phyloP scores from a whole-genome alignment of 2,888 invertebrate genomes.

The Cephonodes hylas region DNA sequence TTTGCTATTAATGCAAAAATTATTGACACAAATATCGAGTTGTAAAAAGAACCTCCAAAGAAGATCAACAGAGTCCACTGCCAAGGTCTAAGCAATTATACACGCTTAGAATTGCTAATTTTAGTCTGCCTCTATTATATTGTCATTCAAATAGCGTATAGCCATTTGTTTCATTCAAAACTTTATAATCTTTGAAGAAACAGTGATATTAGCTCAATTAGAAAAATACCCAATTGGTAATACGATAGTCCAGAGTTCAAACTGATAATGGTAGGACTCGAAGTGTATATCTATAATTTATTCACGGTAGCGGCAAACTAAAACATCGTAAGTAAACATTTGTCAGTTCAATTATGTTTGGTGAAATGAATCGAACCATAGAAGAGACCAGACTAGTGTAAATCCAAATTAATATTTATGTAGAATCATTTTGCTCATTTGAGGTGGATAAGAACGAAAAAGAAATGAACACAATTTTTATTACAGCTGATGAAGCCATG shows the following conservation, averaged over 20 bases:
- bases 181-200: neutral
- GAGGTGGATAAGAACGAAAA: neutral
- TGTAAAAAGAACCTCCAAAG: conserved; percentile 10
- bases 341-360: too few relatives aligned
- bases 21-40: neutral
- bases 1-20: neutral
- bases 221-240: too few relatives aligned
- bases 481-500: neutral
- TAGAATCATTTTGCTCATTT: too few relatives aligned
- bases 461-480: neutral
- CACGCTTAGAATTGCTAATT: conserved; percentile 38
- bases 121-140: conserved; percentile 23
- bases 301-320: too few relatives aligned
- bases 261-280: too few relatives aligned
- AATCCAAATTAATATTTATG: too few relatives aligned
- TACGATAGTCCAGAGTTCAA: too few relatives aligned
- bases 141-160: conserved; percentile 21
- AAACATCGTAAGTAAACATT: too few relatives aligned
- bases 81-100: conserved; percentile 32
- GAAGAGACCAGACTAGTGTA: too few relatives aligned
- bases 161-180: neutral
- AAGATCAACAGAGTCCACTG: conserved; percentile 42
- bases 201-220: too few relatives aligned
- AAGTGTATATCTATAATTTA: too few relatives aligned
- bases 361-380: too few relatives aligned